Base-by-base conservation (phyloP, 2,113 vertebrate species). In the Laticauda colubrina region DNA sequence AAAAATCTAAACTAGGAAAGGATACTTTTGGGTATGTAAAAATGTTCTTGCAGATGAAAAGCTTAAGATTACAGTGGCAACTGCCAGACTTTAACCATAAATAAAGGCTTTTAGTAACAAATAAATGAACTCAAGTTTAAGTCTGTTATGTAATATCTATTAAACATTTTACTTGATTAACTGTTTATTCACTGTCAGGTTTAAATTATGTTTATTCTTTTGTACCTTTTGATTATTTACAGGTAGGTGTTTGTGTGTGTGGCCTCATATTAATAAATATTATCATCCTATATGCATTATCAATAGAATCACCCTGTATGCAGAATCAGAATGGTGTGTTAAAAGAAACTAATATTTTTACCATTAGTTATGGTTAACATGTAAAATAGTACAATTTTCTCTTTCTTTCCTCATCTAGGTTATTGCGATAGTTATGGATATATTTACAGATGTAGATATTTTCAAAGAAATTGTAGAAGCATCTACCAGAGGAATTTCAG, bases 361-460 rank as follows among this genome's bases (percentile, higher is more conserved):
- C 39, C 39, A 53, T 92, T 9, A 3, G 14, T 57, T 93, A 39
- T 15, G 89, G 54, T 34, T 87, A 2, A 2, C 88, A 51, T 93
- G 61, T 94, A 89, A 75, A 95, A 26, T 94, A 88, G 93, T 95
- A 34, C 75, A 75, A 0, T 94, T 48, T 94, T 23, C 95, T 89
- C n/a, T 81, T 81, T 90, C 95, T 51, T 95, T 95, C 97, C 88
- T 92, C 96, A 91, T 81, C 88, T 97, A 99, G 99, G 98, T 99
- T 91, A 97, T 99, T 96, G 99, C 98, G 51, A 98, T 99, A 51
- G 99, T 98, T 91, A 99, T 99, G 99, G 99, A 99, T 93, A 95
- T 97, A 64, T 99, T 99, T 96, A 99, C 99, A 69, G 99, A 99
- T 93, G 98, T 99, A 57, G 99, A 99, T 96, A 98, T 99, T 95